Conservation (phyloP, 2,888 invertebrate genomes). For the Cantharis lateralis region DNA sequence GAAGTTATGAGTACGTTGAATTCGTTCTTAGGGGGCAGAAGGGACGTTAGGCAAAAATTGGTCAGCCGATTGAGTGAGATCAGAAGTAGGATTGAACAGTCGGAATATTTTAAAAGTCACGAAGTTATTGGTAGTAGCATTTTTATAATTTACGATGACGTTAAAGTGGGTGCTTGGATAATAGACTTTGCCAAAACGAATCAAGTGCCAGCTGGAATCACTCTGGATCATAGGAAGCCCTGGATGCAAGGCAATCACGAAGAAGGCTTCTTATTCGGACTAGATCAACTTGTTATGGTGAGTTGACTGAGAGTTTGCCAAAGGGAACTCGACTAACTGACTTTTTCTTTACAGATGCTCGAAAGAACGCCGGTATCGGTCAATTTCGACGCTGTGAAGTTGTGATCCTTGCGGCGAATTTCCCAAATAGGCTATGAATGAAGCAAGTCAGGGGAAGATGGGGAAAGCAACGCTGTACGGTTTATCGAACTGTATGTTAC, state of each 20-base stretch:
- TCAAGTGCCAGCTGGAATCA: conserved; percentile 68
- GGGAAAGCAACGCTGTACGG: background rate
- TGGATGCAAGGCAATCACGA: conserved; percentile 97
- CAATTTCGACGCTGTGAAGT: background rate
- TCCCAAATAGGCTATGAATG: background rate
- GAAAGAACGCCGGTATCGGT: conserved; percentile 27
- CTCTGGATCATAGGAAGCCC: conserved; percentile 76
- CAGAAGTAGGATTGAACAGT: conserved; percentile 77
- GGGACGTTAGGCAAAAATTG: conserved; percentile 70
- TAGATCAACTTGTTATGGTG: conserved; percentile 87
- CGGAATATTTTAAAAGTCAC: conserved; percentile 82
- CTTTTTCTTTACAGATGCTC: conserved; percentile 12
- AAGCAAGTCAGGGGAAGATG: background rate
- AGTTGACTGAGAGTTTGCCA: conserved; percentile 36
- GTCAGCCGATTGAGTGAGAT: conserved; percentile 77
- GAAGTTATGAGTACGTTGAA: conserved; percentile 77
- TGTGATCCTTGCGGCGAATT: background rate
- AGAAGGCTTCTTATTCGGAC: conserved; percentile 90
- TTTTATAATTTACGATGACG: conserved; percentile 89
- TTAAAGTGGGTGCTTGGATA: conserved; percentile 90
- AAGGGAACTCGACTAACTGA: background rate
- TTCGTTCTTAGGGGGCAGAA: conserved; percentile 71
- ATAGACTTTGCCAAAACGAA: conserved; percentile 97
- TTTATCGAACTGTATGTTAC: background rate
- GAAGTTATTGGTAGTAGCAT: conserved; percentile 95